A percentile compares a stretch with the other conserved stretches of the same genome.
These are phyloP conservation scores for Anolis apletophallus DNA, from an alignment of 2,797 vertebrate genomes.

Conservation along the genomic window DNA sequence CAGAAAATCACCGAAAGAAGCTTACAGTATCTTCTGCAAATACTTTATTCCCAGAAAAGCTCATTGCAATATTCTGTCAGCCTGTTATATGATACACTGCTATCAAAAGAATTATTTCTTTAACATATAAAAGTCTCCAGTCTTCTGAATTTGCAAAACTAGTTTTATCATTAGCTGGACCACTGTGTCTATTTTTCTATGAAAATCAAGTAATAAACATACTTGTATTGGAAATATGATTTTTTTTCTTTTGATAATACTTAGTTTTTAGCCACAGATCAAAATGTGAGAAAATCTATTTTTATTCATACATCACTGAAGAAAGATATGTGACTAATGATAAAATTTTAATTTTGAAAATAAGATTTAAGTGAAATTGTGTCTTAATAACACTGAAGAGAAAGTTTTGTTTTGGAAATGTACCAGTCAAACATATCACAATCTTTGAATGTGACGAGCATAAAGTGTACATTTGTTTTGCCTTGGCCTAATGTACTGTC, in stretches of 20 bases:
- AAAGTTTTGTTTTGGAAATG: constrained; percentile 27
- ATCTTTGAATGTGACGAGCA: constrained; percentile 50
- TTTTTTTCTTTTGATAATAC: too few species aligned
- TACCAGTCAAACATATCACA: constrained; percentile 35
- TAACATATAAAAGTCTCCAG: background rate
- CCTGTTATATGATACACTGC: background rate
- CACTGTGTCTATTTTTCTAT: constrained; percentile 2
- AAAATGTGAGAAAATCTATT: background rate
- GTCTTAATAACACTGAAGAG: constrained; percentile 38
- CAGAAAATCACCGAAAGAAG: background rate
- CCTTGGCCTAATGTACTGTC: constrained; percentile 28
- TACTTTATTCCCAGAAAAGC: background rate
- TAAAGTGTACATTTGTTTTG: background rate
- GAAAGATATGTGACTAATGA: background rate
- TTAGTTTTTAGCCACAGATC: background rate
- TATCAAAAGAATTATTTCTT: background rate
- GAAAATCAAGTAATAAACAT: background rate
- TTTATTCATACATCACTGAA: background rate
- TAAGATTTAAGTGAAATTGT: constrained; percentile 17
- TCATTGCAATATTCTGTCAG: background rate
- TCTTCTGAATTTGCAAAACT: background rate
- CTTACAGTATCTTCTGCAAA: background rate
- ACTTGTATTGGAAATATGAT: constrained; percentile 19
- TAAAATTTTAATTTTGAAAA: constrained; percentile 42
- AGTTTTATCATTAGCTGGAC: background rate